Evolutionary conservation across 2,888 invertebrate genomes (phyloP).

Genomic region (Macrosiphum euphorbiae): DNA sequence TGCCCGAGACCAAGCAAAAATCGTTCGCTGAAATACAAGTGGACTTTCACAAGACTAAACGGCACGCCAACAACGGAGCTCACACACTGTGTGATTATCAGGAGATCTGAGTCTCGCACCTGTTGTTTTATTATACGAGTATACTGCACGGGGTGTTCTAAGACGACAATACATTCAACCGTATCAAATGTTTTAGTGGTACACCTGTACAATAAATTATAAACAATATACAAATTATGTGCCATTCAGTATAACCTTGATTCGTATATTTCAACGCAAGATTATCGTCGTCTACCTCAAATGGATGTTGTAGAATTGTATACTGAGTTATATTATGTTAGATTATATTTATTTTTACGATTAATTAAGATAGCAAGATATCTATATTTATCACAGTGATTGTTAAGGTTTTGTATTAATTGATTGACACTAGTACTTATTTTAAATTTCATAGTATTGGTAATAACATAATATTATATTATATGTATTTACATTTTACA

Average conservation of each 20-base stretch:
- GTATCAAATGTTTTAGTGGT: background rate
- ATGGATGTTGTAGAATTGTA: background rate
- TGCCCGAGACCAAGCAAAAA: slow-evolving; percentile 81
- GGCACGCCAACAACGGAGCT: background rate
- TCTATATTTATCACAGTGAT: background rate
- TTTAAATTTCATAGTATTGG: background rate
- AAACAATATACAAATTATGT: background rate
- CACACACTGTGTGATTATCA: background rate
- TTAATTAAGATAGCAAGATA: background rate
- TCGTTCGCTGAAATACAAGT: slow-evolving; percentile 79
- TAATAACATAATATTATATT: background rate
- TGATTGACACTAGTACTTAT: background rate
- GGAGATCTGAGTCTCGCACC: background rate
- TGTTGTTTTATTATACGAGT: background rate
- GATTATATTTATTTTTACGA: background rate
- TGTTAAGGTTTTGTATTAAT: background rate
- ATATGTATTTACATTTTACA: background rate
- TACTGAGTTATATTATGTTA: background rate
- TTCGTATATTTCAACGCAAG: background rate
- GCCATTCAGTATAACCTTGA: background rate
- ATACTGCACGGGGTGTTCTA: background rate
- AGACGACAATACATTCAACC: background rate
- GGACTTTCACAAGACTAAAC: background rate
- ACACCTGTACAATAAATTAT: background rate
- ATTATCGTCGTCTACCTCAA: background rate